Base-by-base conservation (phyloP, 2,797 vertebrate species). In the Chiroxiphia lanceolata region DNA sequence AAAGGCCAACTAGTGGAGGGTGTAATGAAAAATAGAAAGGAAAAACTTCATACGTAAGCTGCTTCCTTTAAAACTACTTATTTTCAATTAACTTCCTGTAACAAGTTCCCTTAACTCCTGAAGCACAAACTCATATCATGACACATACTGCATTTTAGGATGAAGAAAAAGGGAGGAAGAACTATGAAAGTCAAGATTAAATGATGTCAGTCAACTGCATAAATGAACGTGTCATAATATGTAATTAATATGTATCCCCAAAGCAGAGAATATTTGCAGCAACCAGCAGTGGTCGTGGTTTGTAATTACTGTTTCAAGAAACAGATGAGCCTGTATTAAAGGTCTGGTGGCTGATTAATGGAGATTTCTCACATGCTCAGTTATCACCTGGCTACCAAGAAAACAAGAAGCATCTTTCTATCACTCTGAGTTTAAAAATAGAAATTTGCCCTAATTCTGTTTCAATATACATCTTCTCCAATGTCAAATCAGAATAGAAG, bases 271-370 rank as follows among this genome's bases (percentile, higher is more conserved):
- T 40, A 15, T 69, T 87, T 95, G 50, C 42, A 80, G 38, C 42
- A 80, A 48, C 27, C 36, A 47, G 60, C 25, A 89, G 20, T 51
- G 16, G 15, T 71, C 1, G 1, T 69, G 50, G 61, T 75, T 90
- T 92, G 38, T 80, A 93, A 94, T 83, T 89, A 74, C 48, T 59
- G 9, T 45, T 85, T 80, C 60, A 47, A 69, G 87, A 75, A 91
- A 61, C 14, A 78, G 53, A 77, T 74, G 56, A 95, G 60, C 33
- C 16, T 71, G 6, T 27, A 68, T 70, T 57, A 89, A 82, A 89
- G 26, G 27, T 79, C 57, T 95, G 15, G 15, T 71, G 50, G 44
- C 38, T 85, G 50, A 81, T 70, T 57, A 71, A 80, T 61, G 21
- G 70, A 48, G 15, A 65, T 91, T 87, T 88, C 67, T 91, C 31